Base-by-base conservation (phyloP, 2,888 invertebrate species). In the Meloe dianella region DNA sequence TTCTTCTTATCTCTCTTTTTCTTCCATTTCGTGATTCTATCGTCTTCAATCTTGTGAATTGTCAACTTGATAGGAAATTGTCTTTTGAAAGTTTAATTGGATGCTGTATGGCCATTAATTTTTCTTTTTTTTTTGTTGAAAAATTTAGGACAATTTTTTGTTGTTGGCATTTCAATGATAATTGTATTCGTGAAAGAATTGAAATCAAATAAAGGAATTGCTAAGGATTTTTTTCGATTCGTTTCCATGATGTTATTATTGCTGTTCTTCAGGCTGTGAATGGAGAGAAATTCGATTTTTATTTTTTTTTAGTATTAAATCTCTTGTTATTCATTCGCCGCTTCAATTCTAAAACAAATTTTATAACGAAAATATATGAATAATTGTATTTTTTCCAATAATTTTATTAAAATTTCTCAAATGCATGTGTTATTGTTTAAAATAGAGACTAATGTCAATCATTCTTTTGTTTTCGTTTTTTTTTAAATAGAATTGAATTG, bases 41-140 rank as follows among this genome's bases (percentile, higher is more conserved):
- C 29, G 17, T 17, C 1, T 41, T 41, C n/a, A 41, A 41, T n/a
- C 38, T 22, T 9, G 20, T 47, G 20, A 47, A 47, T 47, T 47
- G 47, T 47, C 47, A 22, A 47, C 20, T 17, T 47, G 47, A 9
- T 20, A 20, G 47, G 47, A 47, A 47, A 47, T 47, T 47, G 20
- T 58, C 3, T 35, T 58, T 27, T 12, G 22, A 32, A 58, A 58
- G 30, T 58, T 58, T 58, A 58, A 58, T 58, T 58, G 58, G 22
- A n/a, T 30, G 58, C 22, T 58, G 58, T 30, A n/a, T 17, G 29
- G n/a, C 24, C 22, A 10, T 32, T 32, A 32, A 6, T 10, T 1
- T 10, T 32, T 32, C 8, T 32, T 7, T 32, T 32, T 10, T 6
- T 32, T 10, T 32, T 10, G 9, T 9, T 32, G 3, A 7, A 32